Evolutionary conservation across 2,888 invertebrate genomes (phyloP).

Genomic region (Acronicta psi): DNA sequence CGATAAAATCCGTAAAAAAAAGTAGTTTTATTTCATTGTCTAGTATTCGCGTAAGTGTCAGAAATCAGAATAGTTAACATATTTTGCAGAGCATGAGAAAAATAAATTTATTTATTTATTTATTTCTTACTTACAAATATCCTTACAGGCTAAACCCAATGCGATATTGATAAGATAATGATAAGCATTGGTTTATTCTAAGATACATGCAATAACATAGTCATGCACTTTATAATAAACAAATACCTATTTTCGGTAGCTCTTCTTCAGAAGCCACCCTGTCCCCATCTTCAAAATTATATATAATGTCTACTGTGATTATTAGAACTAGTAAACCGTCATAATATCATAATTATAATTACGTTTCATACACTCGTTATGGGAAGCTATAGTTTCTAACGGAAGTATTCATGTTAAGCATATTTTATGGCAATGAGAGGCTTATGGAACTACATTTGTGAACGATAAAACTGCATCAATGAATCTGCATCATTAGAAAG

Average conservation of each 20-base stretch:
- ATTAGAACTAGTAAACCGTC: conserved; percentile 26
- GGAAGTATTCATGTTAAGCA: conserved; percentile 45
- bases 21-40: too few species aligned
- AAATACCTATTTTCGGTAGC: too few species aligned
- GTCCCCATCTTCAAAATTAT: conserved; percentile 18
- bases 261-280: background rate
- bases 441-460: conserved; percentile 43
- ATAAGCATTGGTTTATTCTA: background rate
- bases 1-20: too few species aligned
- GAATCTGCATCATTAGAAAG: too few species aligned
- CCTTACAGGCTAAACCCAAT: too few species aligned
- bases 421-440: conserved; percentile 48
- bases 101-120: too few species aligned
- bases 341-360: conserved; percentile 21
- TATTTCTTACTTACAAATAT: too few species aligned
- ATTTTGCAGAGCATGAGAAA: too few species aligned
- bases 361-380: conserved; percentile 27
- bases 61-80: too few species aligned
- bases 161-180: too few species aligned
- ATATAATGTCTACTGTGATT: conserved; percentile 28
- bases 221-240: too few species aligned
- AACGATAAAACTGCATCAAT: conserved; percentile 35
- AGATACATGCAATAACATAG: conserved; percentile 4
- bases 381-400: conserved; percentile 42
- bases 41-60: too few species aligned